Base-by-base conservation (phyloP, 2,113 vertebrate genomes). In the Hippoglossus stenolepis region DNA sequence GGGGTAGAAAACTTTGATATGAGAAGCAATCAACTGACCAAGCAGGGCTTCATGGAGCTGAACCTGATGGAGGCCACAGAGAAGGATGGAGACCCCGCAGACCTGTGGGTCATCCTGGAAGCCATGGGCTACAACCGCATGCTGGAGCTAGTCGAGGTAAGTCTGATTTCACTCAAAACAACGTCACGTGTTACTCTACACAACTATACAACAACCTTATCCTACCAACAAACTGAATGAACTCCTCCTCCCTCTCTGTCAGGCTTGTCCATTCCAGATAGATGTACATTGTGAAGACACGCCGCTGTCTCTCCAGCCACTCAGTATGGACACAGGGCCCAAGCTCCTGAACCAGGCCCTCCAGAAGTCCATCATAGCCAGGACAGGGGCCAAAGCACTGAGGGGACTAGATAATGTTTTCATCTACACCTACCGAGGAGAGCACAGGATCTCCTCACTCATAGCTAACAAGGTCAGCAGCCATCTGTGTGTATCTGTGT, bases 1-100 rank as follows among this genome's bases (percentile, higher is more conserved):
- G 57, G 43, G 18, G 3, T 69, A 94, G 92, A 94, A 68, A 98
- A 96, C 91, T 98, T 99, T 93, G 96, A 98, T 75, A 98, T 96
- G 90, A 97, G 94, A 89, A 97, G 93, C 84, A 97, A 97, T 64
- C 96, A 98, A 69, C 92, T 99, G 71, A 98, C 97, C 2, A 94
- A 87, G 15, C 96, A 97, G 82, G 97, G 97, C 71, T 99, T 99
- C 89, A 90, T 97, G 96, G 96, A 98, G 91, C 92, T 99, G 87
- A 97, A 96, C 83, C 93, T 98, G 35, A 97, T 98, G 97, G 97
- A 98, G 91, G 97, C 96, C 79, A 96, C 93, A 9, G 97, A 98
- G 78, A 92, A 87, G 47, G 95, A 95, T 20, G 97, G 96, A 74
- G 96, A 98, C 88, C 94, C 96, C 15, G 79, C 89, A 70, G 96